phyloP scores from a whole-genome alignment of 2,113 vertebrate genomes.

The Thunnus maccoyii region DNA sequence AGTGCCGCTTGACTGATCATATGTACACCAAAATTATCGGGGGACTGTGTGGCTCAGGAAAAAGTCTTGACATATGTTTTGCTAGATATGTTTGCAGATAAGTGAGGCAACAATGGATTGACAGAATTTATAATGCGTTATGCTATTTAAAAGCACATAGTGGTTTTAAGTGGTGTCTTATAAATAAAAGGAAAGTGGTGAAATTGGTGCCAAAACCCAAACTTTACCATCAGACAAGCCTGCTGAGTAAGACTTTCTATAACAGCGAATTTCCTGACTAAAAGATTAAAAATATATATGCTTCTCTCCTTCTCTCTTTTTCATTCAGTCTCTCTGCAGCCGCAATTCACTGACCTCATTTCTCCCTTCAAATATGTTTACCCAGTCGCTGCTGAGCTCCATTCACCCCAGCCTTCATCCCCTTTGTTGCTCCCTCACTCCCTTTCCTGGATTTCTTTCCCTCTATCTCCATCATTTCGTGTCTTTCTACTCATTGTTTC shows the following conservation, averaged over 20 bases:
- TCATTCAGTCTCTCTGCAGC: constrained; percentile 43
- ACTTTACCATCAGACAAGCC: constrained; percentile 16
- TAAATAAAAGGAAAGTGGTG: neutral
- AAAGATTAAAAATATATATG: constrained; percentile 62
- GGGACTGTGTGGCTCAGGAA: neutral
- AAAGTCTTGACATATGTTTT: neutral
- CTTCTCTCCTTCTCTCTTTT: constrained; percentile 20
- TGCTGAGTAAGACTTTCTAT: constrained; percentile 59
- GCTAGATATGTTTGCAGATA: constrained; percentile 7
- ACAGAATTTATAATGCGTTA: neutral
- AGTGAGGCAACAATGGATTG: neutral
- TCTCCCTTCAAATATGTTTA: constrained; percentile 48
- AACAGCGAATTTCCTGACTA: constrained; percentile 28
- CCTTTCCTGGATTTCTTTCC: neutral
- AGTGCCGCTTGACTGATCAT: neutral
- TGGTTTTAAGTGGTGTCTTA: neutral
- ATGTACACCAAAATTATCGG: neutral
- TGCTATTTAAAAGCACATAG: neutral
- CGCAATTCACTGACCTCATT: constrained; percentile 65
- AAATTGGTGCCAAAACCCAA: constrained; percentile 33
- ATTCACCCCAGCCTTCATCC: constrained; percentile 41
- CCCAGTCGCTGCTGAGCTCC: constrained; percentile 35
- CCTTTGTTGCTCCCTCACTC: constrained; percentile 13
- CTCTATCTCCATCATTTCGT: neutral
- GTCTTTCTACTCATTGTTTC: neutral